Base-by-base conservation (phyloP, 2,888 invertebrate species). In the Spialia ferax region DNA sequence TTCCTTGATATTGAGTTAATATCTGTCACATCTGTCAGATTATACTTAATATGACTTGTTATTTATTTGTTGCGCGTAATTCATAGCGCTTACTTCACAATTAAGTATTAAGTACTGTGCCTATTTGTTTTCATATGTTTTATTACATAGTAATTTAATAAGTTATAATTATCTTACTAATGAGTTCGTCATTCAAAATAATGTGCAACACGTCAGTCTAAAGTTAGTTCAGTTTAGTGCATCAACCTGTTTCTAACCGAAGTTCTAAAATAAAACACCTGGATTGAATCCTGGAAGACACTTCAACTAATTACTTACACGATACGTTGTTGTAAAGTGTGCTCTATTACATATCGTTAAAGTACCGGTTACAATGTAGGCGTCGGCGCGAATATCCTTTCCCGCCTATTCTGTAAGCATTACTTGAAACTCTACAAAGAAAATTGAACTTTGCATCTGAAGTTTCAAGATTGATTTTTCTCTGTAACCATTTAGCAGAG, bases 271-370 rank as follows among this genome's bases (percentile, higher is more conserved):
- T 64, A 64, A 64, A 64, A 48, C 63, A 65, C 64, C 57, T 65
- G 35, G 56, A 65, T 50, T 73, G 75, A 69, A 50, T 75, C 73
- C 75, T 77, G 75, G 75, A 74, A 74, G 77, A 76, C 77, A 77
- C 77, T 79, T 79, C 79, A 79, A 77, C 78, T 85, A 84, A 84
- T 84, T 84, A 83, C 77, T 69, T 75, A 77, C 82, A 82, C 76
- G 66, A 74, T 77, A 77, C 74, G 26, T 32, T 62, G 45, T 68
- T 56, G 32, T 22, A 1, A 10, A 55, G 70, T 74, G 76, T 77
- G 76, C 74, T 78, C 76, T 75, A 71, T 71, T 71, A 32, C 66
- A 45, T 29, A 4, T 5, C 0, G 11, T 3, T 52, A 59, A 13
- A 26, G n/a, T 20, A 11, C 29, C 1, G 38, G 59, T 59, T 52